Evolutionary conservation across 2,113 vertebrate species (phyloP).

Genomic region (Brachirus orientalis): DNA sequence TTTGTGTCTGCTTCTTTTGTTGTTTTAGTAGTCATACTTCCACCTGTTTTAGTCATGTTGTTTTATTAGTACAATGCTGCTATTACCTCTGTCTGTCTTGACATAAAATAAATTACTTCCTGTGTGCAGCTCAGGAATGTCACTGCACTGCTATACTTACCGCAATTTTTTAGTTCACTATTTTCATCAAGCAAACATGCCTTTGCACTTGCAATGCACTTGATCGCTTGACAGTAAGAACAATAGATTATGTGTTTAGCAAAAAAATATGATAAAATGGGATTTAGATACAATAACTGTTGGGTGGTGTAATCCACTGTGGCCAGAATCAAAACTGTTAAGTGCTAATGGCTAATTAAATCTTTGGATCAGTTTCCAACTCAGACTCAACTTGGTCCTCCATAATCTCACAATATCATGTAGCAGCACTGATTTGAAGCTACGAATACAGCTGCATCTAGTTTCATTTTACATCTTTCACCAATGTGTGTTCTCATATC

Average conservation of each 20-base stretch:
- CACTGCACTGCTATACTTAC: too few species aligned
- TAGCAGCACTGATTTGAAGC: background rate
- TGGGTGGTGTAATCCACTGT: background rate
- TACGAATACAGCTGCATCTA: background rate
- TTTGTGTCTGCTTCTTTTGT: too few species aligned
- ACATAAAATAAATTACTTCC: too few species aligned
- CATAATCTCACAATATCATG: conserved; percentile 1
- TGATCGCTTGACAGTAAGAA: background rate
- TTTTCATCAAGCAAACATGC: too few species aligned
- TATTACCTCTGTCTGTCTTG: too few species aligned
- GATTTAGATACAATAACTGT: background rate
- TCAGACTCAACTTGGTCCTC: background rate
- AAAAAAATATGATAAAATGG: conserved; percentile 5
- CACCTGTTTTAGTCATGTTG: too few species aligned
- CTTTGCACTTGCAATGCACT: background rate
- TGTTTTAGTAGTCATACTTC: too few species aligned
- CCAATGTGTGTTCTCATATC: background rate
- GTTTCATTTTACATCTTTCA: conserved; percentile 25
- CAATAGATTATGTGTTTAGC: conserved; percentile 9
- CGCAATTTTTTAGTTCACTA: too few species aligned
- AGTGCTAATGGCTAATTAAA: conserved; percentile 19
- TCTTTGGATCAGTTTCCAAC: conserved; percentile 21
- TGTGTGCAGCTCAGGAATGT: too few species aligned
- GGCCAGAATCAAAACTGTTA: conserved; percentile 8
- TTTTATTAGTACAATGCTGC: too few species aligned